These are phyloP conservation scores for Lithosia quadra DNA, from an alignment of 2,888 invertebrate genomes.

Conservation along the genomic window DNA sequence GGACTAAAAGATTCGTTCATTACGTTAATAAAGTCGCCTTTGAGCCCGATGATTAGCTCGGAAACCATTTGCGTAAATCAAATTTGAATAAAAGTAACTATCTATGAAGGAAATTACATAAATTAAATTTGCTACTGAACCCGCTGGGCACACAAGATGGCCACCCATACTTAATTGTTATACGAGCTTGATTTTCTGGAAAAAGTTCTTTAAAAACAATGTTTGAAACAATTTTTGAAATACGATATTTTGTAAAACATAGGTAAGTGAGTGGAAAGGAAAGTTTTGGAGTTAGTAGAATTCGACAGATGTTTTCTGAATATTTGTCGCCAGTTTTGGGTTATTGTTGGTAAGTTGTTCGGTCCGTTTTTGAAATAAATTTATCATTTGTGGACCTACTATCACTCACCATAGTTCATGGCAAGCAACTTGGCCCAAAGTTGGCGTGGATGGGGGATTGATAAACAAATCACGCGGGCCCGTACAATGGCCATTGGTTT, in stretches of 20 bases:
- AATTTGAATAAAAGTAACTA: neutral
- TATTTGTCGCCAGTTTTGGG: neutral
- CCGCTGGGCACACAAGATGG: neutral
- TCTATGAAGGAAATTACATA: neutral
- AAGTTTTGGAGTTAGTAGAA: neutral
- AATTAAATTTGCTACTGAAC: neutral
- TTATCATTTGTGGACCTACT: neutral
- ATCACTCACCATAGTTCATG: neutral
- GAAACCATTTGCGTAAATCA: neutral
- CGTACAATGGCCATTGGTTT: too few species aligned
- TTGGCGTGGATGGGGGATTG: too few species aligned
- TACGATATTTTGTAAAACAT: neutral
- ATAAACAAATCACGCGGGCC: too few species aligned
- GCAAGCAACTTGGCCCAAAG: too few species aligned
- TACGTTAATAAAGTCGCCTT: neutral
- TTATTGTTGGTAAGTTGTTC: neutral
- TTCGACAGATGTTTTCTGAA: neutral
- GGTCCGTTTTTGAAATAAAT: neutral
- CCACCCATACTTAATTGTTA: neutral
- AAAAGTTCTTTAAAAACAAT: neutral
- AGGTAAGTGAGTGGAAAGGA: neutral
- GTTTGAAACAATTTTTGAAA: conserved; percentile 7
- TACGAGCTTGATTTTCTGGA: neutral
- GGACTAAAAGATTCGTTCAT: neutral
- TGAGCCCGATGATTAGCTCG: neutral